Evolutionary conservation across 2,888 invertebrate genomes (phyloP), one percentile per base, ranked within the genome.

Genomic region (Synergus japonicus): DNA sequence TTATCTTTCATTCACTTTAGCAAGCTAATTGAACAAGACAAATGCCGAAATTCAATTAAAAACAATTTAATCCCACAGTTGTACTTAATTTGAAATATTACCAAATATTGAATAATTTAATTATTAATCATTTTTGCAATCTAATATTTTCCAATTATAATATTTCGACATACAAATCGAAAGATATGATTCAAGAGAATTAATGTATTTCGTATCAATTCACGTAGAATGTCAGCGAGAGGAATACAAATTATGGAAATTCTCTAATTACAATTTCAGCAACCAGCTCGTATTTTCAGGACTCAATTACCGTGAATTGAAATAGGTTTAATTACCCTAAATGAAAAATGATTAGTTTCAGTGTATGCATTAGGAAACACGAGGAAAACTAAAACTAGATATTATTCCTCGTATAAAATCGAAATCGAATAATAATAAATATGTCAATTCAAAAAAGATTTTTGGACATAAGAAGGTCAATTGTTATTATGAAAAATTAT

Each of bases 161-260:
- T 22, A 44, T 13, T 18, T 29, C 22, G 46, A 13, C 13, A 69
- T 67, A 44, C 4, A 7, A 46, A 12, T 60, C 12, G 12, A 37
- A n/a, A 54, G 46, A 9, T 37, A 37, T n/a, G 10, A 49, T 37
- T 49, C 9, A n/a, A 37, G 3, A 12, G 22, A 15, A 46, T 67
- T 46, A 67, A 18, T 44, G n/a, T 46, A 67, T 67, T 67, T 67
- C 46, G 29, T 46, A 49, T 60, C 60, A 60, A 10, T n/a, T 69
- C 49, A 54, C 49, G 49, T 49, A 69, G 29, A n/a, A 54, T 9
- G 29, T 69, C 15, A 69, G 5, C 15, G 29, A 4, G 49, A 69
- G 46, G 49, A 69, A 69, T 69, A 54, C 49, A 49, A 15, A 69
- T 54, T 69, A 10, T 69, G 22, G 69, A 69, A 69, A 69, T 49